Percentiles rank a stretch among this genome's conserved stretches.
phyloP scores from a whole-genome alignment of 1,140 invertebrate species.

The Diachasmimorpha longicaudata region DNA sequence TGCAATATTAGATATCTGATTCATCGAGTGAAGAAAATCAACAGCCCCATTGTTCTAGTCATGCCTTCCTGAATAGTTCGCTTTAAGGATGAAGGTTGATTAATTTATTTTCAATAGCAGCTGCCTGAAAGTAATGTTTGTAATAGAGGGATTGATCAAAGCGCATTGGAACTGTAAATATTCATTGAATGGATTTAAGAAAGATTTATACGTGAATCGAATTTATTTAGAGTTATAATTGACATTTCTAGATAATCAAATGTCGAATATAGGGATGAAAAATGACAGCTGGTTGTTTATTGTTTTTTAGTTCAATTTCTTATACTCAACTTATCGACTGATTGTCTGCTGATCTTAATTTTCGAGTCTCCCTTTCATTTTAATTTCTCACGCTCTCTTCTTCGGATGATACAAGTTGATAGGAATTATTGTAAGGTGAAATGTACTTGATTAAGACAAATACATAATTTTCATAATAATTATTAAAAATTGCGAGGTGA shows the following conservation, averaged over 20 bases:
- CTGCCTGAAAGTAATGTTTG: slow-evolving; percentile 3
- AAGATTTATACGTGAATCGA: not conserved
- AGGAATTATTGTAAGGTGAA: slow-evolving; percentile 31
- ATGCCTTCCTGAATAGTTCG: slow-evolving; percentile 1
- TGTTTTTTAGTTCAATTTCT: not conserved
- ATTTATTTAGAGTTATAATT: not conserved
- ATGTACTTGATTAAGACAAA: slow-evolving; percentile 41
- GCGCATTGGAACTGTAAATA: not conserved
- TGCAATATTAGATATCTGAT: slow-evolving; percentile 19
- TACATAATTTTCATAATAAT: slow-evolving; percentile 46
- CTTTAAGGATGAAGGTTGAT: not conserved
- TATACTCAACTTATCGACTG: not conserved
- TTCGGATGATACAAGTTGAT: slow-evolving; percentile 20
- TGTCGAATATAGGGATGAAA: not conserved
- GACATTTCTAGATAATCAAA: not conserved
- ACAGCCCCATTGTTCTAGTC: not conserved
- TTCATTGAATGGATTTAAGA: not conserved
- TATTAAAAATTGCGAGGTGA: not conserved
- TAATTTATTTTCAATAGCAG: slow-evolving; percentile 1
- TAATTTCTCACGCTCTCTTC: slow-evolving; percentile 27
- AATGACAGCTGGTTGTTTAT: not conserved
- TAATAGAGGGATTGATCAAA: not conserved
- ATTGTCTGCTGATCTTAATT: not conserved
- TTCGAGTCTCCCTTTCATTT: not conserved
- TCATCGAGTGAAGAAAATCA: not conserved